Conservation (phyloP, 2,113 vertebrate genomes). For the Solea senegalensis region DNA sequence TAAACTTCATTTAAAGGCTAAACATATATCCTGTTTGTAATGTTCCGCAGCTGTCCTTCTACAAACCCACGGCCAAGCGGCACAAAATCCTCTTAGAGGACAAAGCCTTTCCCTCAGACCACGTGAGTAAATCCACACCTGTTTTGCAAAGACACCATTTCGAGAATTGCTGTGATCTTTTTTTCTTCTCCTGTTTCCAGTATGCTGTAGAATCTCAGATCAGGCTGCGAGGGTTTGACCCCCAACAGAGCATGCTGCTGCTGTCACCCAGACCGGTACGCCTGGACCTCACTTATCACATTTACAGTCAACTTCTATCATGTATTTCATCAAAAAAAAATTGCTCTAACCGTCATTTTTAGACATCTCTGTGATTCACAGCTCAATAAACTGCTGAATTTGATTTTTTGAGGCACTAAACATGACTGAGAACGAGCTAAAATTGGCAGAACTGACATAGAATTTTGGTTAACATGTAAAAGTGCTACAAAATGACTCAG, state of each 20-base stretch:
- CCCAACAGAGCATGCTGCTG: conserved; percentile 84
- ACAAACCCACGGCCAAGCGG: conserved; percentile 88
- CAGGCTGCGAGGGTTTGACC: conserved; percentile 83
- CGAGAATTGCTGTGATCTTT: background rate
- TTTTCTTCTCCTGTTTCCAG: conserved; percentile 74
- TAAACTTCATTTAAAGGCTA: background rate
- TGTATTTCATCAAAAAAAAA: too few species aligned
- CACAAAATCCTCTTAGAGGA: conserved; percentile 93
- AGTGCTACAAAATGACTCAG: too few species aligned
- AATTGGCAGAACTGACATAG: too few species aligned
- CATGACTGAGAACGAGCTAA: too few species aligned
- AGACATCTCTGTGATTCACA: too few species aligned
- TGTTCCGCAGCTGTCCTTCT: conserved; percentile 90
- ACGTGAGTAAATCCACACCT: conserved; percentile 82
- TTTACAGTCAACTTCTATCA: background rate
- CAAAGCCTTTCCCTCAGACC: conserved; percentile 95
- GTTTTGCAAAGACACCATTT: background rate
- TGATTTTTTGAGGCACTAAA: too few species aligned
- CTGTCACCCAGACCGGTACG: conserved; percentile 86
- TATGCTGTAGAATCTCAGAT: conserved; percentile 94
- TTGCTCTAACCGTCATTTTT: too few species aligned
- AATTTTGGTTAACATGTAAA: too few species aligned
- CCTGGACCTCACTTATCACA: background rate
- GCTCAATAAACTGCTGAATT: too few species aligned
- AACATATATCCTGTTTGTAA: background rate